These are phyloP conservation scores for Hylia prasina DNA, from an alignment of 2,113 vertebrate species.

Conservation along the genomic window DNA sequence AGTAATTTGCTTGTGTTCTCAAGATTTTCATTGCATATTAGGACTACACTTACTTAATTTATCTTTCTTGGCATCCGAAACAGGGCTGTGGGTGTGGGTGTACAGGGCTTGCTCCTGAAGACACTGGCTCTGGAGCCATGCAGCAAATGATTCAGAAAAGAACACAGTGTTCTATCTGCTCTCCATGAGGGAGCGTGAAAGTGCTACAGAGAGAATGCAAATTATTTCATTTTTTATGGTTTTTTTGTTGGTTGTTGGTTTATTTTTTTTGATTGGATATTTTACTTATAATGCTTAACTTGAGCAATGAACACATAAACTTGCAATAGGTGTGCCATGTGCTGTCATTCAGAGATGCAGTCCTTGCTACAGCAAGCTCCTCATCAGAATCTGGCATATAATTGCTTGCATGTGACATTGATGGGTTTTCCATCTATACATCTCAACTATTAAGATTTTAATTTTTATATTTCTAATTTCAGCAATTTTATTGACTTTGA, in stretches of 20 bases:
- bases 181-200: neutral
- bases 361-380: neutral
- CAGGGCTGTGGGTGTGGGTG: neutral
- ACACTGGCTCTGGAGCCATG: neutral
- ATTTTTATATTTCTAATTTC: neutral
- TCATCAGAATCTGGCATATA: neutral
- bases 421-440: neutral
- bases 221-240: neutral
- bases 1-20: conserved; percentile 2
- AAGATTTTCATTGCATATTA: neutral
- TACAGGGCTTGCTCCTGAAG: neutral
- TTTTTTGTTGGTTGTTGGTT: neutral
- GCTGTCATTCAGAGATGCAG: neutral
- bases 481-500: neutral
- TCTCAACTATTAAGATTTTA: neutral
- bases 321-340: neutral
- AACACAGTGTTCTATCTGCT: neutral
- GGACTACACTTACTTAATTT: neutral
- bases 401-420: neutral
- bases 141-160: neutral
- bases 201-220: neutral
- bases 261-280: neutral
- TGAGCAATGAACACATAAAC: neutral
- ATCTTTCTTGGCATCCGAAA: neutral
- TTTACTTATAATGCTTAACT: neutral